Evolutionary conservation across 1,140 invertebrate genomes (phyloP).

Genomic region (Tetragonula clypearis): DNA sequence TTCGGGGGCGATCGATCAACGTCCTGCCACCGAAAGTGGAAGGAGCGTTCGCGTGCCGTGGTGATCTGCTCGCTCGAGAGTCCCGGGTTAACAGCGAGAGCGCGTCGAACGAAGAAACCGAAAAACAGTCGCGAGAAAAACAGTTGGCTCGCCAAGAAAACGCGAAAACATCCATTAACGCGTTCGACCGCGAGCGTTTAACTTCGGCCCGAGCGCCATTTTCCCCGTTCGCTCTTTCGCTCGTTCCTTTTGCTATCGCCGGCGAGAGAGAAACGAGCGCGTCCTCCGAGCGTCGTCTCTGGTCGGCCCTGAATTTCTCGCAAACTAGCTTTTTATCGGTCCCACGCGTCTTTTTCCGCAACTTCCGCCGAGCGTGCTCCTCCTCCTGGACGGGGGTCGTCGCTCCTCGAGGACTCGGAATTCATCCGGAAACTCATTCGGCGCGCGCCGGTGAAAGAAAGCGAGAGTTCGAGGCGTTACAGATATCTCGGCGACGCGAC

Average conservation of each 20-base stretch:
- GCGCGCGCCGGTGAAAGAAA: background rate
- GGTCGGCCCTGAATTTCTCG: background rate
- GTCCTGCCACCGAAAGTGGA: conserved; percentile 39
- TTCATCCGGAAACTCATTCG: background rate
- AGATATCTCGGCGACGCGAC: background rate
- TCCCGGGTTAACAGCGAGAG: conserved; percentile 56
- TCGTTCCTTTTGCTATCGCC: background rate
- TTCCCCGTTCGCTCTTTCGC: too few species aligned
- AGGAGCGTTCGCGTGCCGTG: conserved; percentile 53
- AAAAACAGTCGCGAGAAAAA: conserved; percentile 49
- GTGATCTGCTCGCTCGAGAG: conserved; percentile 31
- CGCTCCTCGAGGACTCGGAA: background rate
- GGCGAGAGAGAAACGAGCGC: too few species aligned
- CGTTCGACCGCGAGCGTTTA: conserved; percentile 47
- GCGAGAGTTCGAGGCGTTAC: background rate
- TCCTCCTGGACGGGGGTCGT: background rate
- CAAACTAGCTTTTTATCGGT: background rate
- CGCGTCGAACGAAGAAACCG: conserved; percentile 19
- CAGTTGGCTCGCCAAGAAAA: conserved; percentile 20
- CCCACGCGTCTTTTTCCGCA: background rate
- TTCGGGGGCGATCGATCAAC: conserved; percentile 62
- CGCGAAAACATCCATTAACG: conserved; percentile 62
- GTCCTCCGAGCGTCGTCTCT: background rate
- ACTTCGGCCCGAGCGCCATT: background rate
- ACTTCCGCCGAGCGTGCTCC: background rate